Percentiles rank a stretch among this genome's conserved stretches.
phyloP scores from a whole-genome alignment of 2,113 vertebrate species.

The Epinephelus fuscoguttatus region DNA sequence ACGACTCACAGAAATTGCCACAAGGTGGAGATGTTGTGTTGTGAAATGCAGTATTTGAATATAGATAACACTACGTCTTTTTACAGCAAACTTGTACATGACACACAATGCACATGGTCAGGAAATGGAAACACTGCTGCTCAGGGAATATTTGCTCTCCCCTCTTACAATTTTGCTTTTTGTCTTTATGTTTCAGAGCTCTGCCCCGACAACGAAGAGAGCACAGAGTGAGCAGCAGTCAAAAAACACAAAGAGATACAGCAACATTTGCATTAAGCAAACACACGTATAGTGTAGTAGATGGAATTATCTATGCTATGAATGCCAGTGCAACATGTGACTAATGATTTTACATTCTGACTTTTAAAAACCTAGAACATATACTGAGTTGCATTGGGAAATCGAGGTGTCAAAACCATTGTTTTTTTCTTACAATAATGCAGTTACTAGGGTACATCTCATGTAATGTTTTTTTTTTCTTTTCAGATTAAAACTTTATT shows the following conservation, averaged over 20 bases:
- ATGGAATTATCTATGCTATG: not conserved
- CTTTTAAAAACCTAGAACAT: not conserved
- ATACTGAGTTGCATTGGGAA: not conserved
- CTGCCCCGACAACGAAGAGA: constrained; percentile 69
- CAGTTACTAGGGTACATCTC: not conserved
- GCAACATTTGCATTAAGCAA: constrained; percentile 14
- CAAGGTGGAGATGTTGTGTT: constrained; percentile 46
- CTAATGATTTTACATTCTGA: constrained; percentile 15
- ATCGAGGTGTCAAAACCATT: not conserved
- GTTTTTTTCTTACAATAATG: constrained; percentile 7
- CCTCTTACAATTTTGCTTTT: not conserved
- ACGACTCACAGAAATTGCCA: constrained; percentile 30
- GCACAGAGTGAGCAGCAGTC: constrained; percentile 41
- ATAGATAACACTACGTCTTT: not conserved
- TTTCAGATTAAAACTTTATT: constrained; percentile 38
- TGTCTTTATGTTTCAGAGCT: constrained; percentile 71
- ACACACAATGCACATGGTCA: not conserved
- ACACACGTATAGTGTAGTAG: constrained; percentile 14
- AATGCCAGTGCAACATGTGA: not conserved
- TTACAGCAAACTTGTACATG: not conserved
- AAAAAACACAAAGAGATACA: constrained; percentile 4
- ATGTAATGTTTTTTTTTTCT: constrained; percentile 3
- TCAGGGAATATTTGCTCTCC: not conserved
- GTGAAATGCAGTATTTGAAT: not conserved
- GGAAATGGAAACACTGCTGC: not conserved